phyloP scores from a whole-genome alignment of 2,888 invertebrate genomes.

The Sylvicola fuscatus region DNA sequence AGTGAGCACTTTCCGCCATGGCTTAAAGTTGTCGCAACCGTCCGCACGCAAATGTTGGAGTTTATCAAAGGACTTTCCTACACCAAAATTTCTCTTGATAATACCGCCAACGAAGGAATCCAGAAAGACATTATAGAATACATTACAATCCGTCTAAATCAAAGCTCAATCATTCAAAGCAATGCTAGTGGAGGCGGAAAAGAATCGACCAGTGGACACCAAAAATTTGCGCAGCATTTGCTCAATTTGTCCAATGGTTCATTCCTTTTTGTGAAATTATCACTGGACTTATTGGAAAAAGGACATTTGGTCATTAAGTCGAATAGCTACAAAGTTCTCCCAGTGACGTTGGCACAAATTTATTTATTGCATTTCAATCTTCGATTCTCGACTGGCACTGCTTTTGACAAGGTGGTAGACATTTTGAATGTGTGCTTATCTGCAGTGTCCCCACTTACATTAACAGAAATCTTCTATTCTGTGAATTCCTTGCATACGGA shows the following conservation, averaged over 20 bases:
- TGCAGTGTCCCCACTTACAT: conserved; percentile 72
- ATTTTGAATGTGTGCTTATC: conserved; percentile 81
- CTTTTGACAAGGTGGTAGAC: conserved; percentile 76
- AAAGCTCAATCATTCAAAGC: conserved; percentile 62
- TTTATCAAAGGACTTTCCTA: conserved; percentile 69
- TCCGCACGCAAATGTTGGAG: conserved; percentile 65
- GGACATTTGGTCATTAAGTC: conserved; percentile 88
- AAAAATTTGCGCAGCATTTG: conserved; percentile 71
- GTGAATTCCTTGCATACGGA: conserved; percentile 69
- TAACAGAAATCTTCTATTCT: conserved; percentile 82
- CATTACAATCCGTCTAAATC: conserved; percentile 60
- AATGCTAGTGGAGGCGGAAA: conserved; percentile 42
- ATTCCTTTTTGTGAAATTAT: conserved; percentile 78
- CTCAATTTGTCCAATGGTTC: conserved; percentile 69
- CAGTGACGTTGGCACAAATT: conserved; percentile 73
- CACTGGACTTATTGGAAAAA: conserved; percentile 76
- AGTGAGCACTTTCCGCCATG: conserved; percentile 50
- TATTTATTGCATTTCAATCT: conserved; percentile 82
- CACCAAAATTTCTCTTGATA: conserved; percentile 53
- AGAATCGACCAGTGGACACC: conserved; percentile 34
- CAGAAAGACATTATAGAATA: conserved; percentile 75
- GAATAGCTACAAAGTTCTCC: conserved; percentile 79
- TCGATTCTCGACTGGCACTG: conserved; percentile 71
- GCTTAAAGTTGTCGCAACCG: conserved; percentile 78
- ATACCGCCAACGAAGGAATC: conserved; percentile 46